A percentile compares a stretch with the other conserved stretches of the same genome.
phyloP scores from a whole-genome alignment of 2,888 invertebrate genomes.

The Eueremaeus valkanovi region DNA sequence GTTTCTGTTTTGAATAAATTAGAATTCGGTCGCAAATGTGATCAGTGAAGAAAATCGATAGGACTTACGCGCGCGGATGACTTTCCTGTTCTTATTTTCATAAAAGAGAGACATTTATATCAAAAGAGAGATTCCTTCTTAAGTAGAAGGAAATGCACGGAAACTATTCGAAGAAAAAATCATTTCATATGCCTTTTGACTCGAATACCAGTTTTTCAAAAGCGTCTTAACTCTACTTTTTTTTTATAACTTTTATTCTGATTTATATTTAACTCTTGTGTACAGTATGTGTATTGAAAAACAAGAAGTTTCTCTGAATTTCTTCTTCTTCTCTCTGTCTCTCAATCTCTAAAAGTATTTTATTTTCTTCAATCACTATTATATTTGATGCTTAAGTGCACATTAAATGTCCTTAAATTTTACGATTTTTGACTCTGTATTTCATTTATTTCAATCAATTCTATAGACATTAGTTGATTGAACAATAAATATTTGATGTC shows the following conservation, averaged over 20 bases:
- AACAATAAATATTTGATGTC: background rate
- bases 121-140: background rate
- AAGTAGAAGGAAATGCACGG: background rate
- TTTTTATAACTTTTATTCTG: background rate
- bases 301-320: too few relatives aligned
- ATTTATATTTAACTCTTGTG: background rate
- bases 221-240: background rate
- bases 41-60: background rate
- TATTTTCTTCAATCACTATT: background rate
- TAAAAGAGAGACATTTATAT: slow-evolving; percentile 12
- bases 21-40: background rate
- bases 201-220: background rate
- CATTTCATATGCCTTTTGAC: background rate
- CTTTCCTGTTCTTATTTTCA: background rate
- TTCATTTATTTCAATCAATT: slow-evolving; percentile 14
- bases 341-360: background rate
- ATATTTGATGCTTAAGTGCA: background rate
- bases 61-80: background rate
- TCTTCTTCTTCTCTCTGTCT: too few relatives aligned
- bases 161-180: background rate
- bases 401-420: background rate
- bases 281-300: background rate
- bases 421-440: background rate
- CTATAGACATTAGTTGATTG: slow-evolving; percentile 4
- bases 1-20: background rate